A percentile compares a stretch with the other conserved stretches of the same genome.
Evolutionary conservation across 2,113 vertebrate species (phyloP).

Genomic region (Zootoca vivipara): DNA sequence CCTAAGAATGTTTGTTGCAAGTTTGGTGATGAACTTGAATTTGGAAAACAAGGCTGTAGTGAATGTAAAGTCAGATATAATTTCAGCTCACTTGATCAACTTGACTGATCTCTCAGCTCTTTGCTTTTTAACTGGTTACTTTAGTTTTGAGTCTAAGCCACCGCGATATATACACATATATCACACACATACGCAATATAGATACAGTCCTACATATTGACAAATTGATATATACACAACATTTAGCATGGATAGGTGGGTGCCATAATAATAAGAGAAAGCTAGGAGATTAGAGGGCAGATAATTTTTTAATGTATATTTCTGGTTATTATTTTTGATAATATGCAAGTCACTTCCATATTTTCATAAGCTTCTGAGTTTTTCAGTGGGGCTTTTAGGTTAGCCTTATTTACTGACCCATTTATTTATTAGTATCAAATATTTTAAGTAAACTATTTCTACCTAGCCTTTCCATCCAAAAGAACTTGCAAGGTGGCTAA

Average conservation of each 20-base stretch:
- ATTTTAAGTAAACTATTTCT: neutral
- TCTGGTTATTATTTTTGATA: neutral
- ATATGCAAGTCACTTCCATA: neutral
- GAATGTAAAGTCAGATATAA: neutral
- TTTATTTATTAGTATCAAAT: neutral
- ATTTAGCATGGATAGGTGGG: neutral
- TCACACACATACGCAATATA: neutral
- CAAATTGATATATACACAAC: neutral
- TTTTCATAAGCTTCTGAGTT: neutral
- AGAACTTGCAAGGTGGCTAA: neutral
- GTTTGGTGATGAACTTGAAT: neutral
- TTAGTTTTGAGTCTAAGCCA: neutral
- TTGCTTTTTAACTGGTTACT: neutral
- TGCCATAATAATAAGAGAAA: neutral
- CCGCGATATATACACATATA: neutral
- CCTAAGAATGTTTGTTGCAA: neutral
- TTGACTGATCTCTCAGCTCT: neutral
- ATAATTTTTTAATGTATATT: neutral
- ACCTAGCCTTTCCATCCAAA: neutral
- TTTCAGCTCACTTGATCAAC: neutral
- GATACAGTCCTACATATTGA: neutral
- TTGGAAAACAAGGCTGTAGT: neutral
- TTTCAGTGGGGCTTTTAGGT: neutral
- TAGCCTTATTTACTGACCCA: neutral
- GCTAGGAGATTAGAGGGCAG: neutral